phyloP scores from a whole-genome alignment of 64 coral and sea anemone genomes.

The Acropora tenuis region DNA sequence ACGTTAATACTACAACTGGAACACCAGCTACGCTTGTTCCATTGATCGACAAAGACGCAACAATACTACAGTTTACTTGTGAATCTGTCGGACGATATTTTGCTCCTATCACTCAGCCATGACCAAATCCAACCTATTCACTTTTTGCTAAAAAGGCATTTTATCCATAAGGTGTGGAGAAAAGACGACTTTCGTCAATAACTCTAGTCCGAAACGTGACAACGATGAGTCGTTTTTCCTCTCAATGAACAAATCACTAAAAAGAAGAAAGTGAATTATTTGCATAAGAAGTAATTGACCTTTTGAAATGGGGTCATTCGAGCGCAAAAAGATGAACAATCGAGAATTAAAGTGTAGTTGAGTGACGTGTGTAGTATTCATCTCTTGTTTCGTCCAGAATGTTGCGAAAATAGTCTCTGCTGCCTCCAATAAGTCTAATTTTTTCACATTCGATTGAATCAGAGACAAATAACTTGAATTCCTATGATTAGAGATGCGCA shows the following conservation, averaged over 20 bases:
- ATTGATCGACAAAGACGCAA: not conserved
- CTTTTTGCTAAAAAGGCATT: too few species aligned
- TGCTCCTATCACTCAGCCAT: not conserved
- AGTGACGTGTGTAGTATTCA: not conserved
- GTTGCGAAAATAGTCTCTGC: not conserved
- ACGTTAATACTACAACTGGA: not conserved
- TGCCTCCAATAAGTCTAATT: not conserved
- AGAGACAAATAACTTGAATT: not conserved
- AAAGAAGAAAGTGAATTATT: not conserved
- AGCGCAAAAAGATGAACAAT: constrained; percentile 29
- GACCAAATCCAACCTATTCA: not conserved
- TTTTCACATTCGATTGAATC: too few species aligned
- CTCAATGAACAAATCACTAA: not conserved
- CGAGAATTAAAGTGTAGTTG: not conserved
- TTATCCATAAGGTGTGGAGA: too few species aligned
- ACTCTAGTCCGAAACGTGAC: too few species aligned
- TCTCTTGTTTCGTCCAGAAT: not conserved
- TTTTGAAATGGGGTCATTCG: not conserved
- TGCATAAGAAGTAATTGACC: not conserved
- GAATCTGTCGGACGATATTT: constrained; percentile 3
- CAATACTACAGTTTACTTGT: not conserved
- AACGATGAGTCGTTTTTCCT: too few species aligned
- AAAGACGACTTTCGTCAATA: too few species aligned
- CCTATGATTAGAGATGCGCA: not conserved
- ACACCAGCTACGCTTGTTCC: not conserved